A percentile compares a stretch with the other conserved stretches of the same genome.
These are phyloP conservation scores for Diarsia rubi DNA, from an alignment of 2,888 invertebrate species.

Conservation along the genomic window DNA sequence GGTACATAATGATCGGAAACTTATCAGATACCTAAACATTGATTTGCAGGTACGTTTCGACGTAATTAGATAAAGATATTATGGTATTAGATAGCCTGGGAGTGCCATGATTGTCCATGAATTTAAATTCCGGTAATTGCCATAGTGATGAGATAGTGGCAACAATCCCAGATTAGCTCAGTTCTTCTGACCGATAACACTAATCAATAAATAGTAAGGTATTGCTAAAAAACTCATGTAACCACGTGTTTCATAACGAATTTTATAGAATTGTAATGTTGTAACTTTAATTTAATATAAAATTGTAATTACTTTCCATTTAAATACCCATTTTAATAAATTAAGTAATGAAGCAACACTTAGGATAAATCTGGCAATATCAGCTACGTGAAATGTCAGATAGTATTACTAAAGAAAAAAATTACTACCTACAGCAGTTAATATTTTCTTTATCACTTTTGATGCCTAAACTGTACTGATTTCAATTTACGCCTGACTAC, in stretches of 20 bases:
- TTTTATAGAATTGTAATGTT: conserved; percentile 19
- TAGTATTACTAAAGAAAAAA: conserved; percentile 13
- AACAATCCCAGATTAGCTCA: conserved; percentile 28
- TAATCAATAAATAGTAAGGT: conserved; percentile 8
- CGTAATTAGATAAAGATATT: conserved; percentile 49
- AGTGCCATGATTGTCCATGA: conserved; percentile 26
- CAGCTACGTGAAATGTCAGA: conserved; percentile 16
- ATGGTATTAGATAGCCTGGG: conserved; percentile 23
- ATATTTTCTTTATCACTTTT: conserved; percentile 5
- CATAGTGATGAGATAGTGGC: conserved; percentile 29
- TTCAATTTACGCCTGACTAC: conserved; percentile 26
- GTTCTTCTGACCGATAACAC: conserved; percentile 38
- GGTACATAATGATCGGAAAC: conserved; percentile 43
- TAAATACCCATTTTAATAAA: conserved; percentile 19
- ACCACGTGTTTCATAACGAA: conserved; percentile 5
- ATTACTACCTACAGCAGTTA: not conserved
- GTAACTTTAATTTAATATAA: conserved; percentile 12
- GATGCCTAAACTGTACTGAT: conserved; percentile 4
- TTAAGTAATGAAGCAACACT: conserved; percentile 11
- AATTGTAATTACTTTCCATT: conserved; percentile 12
- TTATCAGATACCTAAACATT: conserved; percentile 50
- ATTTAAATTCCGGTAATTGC: conserved; percentile 26
- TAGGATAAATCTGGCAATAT: conserved; percentile 13
- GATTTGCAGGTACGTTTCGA: conserved; percentile 33
- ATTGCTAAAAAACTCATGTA: not conserved